These are phyloP conservation scores for Myotis brandtii DNA, from an alignment of 2,113 vertebrate species.

Conservation along the genomic window DNA sequence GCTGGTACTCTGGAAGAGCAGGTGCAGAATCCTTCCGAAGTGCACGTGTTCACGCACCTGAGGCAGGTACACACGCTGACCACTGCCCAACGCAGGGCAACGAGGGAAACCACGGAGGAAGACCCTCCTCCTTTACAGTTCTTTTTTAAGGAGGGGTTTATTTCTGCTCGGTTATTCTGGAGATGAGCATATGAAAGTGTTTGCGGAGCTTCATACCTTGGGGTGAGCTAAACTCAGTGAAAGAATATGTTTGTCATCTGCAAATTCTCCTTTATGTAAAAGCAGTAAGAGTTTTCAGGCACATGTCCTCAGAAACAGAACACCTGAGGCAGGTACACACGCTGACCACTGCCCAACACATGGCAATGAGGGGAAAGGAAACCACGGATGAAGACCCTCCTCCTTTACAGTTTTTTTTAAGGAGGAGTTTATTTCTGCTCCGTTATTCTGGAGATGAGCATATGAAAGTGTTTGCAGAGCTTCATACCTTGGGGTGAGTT, in stretches of 20 bases:
- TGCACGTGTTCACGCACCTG: rapidly evolving
- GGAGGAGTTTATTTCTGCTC: not conserved
- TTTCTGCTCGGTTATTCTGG: not conserved
- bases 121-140: not conserved
- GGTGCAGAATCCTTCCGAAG: not conserved
- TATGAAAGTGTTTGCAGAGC: not conserved
- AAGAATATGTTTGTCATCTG: not conserved
- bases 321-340: rapidly evolving
- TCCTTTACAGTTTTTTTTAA: not conserved
- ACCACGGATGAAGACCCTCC: not conserved
- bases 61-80: rapidly evolving
- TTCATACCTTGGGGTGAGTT: not conserved
- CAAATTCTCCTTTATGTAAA: not conserved
- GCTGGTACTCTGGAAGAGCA: not conserved
- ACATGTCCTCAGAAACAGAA: slow-evolving; percentile 1
- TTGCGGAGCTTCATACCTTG: not conserved
- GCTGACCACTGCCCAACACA: not conserved
- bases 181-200: slow-evolving; percentile 44
- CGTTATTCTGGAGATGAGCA: slow-evolving; percentile 21
- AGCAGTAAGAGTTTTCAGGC: not conserved
- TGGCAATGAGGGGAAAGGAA: not conserved
- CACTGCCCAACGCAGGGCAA: not conserved
- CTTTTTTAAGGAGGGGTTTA: not conserved
- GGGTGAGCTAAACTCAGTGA: not conserved
- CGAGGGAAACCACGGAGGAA: not conserved